Base-by-base conservation (phyloP, 1,140 invertebrate genomes). In the Achroia grisella region DNA sequence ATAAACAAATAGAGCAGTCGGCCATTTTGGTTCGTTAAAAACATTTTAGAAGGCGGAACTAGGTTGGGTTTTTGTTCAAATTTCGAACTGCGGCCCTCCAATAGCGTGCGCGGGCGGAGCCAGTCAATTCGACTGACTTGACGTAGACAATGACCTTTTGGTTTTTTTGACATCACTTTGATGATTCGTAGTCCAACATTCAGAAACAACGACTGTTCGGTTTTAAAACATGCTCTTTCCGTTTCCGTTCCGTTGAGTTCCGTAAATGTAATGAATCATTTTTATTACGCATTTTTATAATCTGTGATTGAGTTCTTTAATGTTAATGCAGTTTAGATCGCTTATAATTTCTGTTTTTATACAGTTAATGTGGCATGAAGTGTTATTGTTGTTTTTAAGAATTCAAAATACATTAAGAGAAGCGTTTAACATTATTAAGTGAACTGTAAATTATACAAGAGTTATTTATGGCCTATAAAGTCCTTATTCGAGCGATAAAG, bases 1-100 rank as follows among this genome's bases (percentile, higher is more conserved):
- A 51, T 51, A 54, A 54, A 52, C 53, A 54, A 56, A 60, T 50
- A 56, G 41, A 40, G 42, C 32, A 39, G 42, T 45, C 49, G 44
- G 51, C 56, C 51, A 54, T 83, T 77, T 80, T 83, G 76, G 67
- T 68, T 71, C 66, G 71, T 75, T 77, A 77, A 82, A 83, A 83
- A 79, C 75, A 82, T 82, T 80, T 83, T 83, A 81, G 79, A 83
- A 83, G 79, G 79, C 79, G 79, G 79, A 79, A 76, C 77, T 81
- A 81, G 75, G 70, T 74, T 68, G 75, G 74, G 74, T 80, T 81
- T 82, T 83, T 79, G 74, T 83, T 76, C 68, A 72, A 83, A 83
- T 74, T 83, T 79, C 70, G 70, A 68, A 61, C 52, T 54, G 64
- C 67, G 62, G 59, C 65, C 74, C 69, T 76, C 79, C 79, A 83